Conservation (phyloP, 2,113 vertebrate species). For the Corydoras sp. region DNA sequence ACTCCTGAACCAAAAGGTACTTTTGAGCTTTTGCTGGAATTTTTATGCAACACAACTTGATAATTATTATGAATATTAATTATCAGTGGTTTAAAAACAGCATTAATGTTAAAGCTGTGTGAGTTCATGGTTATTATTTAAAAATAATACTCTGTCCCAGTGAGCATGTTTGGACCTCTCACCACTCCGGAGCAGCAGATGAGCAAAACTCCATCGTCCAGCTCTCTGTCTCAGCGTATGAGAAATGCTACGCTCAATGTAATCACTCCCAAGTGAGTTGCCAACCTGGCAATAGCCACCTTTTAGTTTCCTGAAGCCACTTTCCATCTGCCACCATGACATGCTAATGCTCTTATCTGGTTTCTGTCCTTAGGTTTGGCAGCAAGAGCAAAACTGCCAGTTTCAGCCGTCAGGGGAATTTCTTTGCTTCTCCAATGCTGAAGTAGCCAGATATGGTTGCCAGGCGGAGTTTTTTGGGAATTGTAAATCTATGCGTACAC, state of each 20-base stretch:
- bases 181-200: conserved; percentile 91
- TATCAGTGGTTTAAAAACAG: not conserved
- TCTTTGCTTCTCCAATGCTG: conserved; percentile 87
- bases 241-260: conserved; percentile 70
- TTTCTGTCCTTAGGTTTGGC: conserved; percentile 73
- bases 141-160: conserved; percentile 57
- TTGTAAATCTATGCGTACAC: conserved; percentile 15
- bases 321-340: not conserved
- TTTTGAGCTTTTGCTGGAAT: not conserved
- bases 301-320: no score
- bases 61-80: no score
- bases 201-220: conserved; percentile 85
- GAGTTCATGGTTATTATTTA: not conserved
- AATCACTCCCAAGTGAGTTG: conserved; percentile 59
- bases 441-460: conserved; percentile 61
- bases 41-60: not conserved
- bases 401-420: conserved; percentile 76
- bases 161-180: conserved; percentile 86
- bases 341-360: not conserved
- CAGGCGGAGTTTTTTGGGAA: conserved; percentile 1
- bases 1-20: conserved; percentile 84
- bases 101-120: not conserved
- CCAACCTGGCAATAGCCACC: not conserved
- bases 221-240: conserved; percentile 86
- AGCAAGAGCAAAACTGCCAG: conserved; percentile 82